These are phyloP conservation scores for Tetragonisca angustula DNA, from an alignment of 2,888 invertebrate genomes.

Conservation along the genomic window DNA sequence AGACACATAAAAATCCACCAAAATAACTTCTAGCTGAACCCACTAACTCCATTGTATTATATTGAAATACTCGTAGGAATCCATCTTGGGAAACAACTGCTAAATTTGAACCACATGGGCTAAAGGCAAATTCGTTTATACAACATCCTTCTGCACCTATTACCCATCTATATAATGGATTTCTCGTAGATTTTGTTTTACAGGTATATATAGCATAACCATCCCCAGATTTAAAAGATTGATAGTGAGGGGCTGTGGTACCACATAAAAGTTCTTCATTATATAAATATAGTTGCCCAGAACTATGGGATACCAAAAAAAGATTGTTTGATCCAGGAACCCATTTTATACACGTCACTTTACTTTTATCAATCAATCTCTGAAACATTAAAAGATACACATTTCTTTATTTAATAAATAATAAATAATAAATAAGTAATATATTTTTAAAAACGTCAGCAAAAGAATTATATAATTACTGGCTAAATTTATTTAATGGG, in stretches of 20 bases:
- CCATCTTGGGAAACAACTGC: constrained; percentile 98
- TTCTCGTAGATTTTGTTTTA: constrained; percentile 97
- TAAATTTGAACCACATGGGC: constrained; percentile 95
- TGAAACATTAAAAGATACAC: constrained; percentile 84
- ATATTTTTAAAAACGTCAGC: background rate
- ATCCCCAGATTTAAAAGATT: constrained; percentile 97
- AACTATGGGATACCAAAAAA: constrained; percentile 97
- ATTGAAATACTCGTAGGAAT: constrained; percentile 97
- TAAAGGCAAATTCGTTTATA: constrained; percentile 99
- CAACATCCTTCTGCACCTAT: constrained; percentile 92
- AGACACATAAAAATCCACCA: constrained; percentile 98
- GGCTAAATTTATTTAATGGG: constrained; percentile 65
- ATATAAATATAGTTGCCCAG: constrained; percentile 98
- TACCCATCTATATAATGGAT: constrained; percentile 97
- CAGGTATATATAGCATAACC: constrained; percentile 97
- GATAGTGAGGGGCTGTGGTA: constrained; percentile 96
- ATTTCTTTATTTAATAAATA: background rate
- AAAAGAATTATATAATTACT: constrained; percentile 63
- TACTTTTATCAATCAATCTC: constrained; percentile 96
- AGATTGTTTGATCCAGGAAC: constrained; percentile 97
- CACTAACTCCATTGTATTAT: constrained; percentile 97
- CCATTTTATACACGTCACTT: constrained; percentile 99
- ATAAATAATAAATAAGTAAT: background rate
- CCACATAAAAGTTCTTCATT: constrained; percentile 97
- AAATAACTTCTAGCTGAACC: constrained; percentile 98